Percentiles rank a stretch among this genome's conserved stretches.
Conservation (phyloP, 2,797 vertebrate genomes). For the Ataeniobius toweri region DNA sequence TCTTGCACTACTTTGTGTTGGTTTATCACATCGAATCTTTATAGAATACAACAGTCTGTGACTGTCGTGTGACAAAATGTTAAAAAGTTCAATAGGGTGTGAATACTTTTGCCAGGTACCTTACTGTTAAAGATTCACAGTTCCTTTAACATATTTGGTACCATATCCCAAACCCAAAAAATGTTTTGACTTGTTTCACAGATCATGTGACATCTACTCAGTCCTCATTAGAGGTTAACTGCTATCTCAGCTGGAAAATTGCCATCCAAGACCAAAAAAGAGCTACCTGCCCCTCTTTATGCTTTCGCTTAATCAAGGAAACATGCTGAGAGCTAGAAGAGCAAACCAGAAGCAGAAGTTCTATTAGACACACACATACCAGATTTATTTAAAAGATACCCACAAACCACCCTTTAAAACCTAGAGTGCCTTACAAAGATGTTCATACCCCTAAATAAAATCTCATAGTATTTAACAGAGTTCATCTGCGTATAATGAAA, state of each 20-base stretch:
- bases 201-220: slow-evolving; percentile 34
- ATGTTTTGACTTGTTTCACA: slow-evolving; percentile 17
- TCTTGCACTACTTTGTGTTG: not conserved
- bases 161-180: slow-evolving; percentile 3
- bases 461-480: too few species aligned
- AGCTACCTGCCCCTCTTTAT: slow-evolving; percentile 42
- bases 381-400: slow-evolving; percentile 13
- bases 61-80: not conserved
- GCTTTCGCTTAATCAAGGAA: slow-evolving; percentile 45
- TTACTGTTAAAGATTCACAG: slow-evolving; percentile 14
- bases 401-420: not conserved
- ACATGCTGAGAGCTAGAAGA: slow-evolving; percentile 10
- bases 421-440: not conserved
- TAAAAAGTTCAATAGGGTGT: not conserved
- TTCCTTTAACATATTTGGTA: not conserved
- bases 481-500: too few species aligned
- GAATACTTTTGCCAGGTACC: not conserved
- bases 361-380: slow-evolving; percentile 4
- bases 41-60: not conserved
- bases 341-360: slow-evolving; percentile 23
- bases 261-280: slow-evolving; percentile 44
- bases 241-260: slow-evolving; percentile 54
- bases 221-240: slow-evolving; percentile 52
- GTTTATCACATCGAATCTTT: not conserved
- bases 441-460: too few species aligned